phyloP scores from a whole-genome alignment of 2,888 invertebrate genomes.

The Malacosoma neustria region DNA sequence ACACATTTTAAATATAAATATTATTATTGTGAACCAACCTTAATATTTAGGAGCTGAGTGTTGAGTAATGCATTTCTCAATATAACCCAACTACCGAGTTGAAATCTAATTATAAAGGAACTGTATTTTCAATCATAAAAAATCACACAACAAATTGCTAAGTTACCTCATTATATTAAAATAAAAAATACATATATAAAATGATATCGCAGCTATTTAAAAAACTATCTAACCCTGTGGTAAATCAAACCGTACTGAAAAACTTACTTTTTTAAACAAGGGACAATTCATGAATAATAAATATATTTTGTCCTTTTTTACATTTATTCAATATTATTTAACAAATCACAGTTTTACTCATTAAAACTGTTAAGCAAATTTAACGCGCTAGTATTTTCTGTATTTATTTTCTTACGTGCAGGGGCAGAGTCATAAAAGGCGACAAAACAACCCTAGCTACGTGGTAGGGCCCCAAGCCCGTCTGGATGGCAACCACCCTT shows the following conservation, averaged over 20 bases:
- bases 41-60: no score
- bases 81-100: no score
- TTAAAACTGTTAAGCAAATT: background rate
- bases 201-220: constrained; percentile 9
- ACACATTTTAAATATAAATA: no score
- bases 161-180: background rate
- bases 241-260: constrained; percentile 37
- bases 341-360: background rate
- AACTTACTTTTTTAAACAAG: constrained; percentile 31
- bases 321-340: background rate
- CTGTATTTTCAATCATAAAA: constrained; percentile 21
- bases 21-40: no score
- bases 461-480: no score
- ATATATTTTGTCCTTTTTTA: constrained; percentile 5
- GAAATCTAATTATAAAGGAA: no score
- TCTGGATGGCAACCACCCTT: no score
- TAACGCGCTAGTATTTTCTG: no score
- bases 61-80: no score
- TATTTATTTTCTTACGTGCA: no score
- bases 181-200: constrained; percentile 1
- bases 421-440: no score
- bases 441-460: no score
- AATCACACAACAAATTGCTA: constrained; percentile 6
- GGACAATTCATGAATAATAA: constrained; percentile 32
- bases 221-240: constrained; percentile 28